Base-by-base conservation (phyloP, 2,113 vertebrate species). In the Daboia siamensis region DNA sequence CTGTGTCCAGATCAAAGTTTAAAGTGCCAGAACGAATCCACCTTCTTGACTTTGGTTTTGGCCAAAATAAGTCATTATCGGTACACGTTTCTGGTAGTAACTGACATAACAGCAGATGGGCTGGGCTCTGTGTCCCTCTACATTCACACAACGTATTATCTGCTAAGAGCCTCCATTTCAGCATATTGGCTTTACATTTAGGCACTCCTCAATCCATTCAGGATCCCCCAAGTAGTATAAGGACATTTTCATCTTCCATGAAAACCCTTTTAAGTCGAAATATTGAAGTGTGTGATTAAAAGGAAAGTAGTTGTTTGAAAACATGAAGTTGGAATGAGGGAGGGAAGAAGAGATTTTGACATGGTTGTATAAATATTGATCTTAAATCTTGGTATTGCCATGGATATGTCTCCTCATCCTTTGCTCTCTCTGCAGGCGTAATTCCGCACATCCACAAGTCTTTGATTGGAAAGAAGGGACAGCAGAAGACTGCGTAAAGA, bases 391-490 rank as follows among this genome's bases (percentile, higher is more conserved):
- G 54, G 21, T 26, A 1, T 21, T 44, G 6, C 44, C 3, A 0
- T 52, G 56, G 29, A 51, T 2, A 2, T 5, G 12, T 20, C 6
- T 86, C 26, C 51, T 93, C 55, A 91, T 33, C 39, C 1, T 87
- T 54, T 89, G n/a, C 52, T 90, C 90, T 48, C 59, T 24, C 92
- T 29, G 7, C 88, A 99, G 99, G 99, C 97, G 99, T 99, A 94
- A 99, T 99, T 95, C 99, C 99, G 64, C 99, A 99, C 96, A 99
- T 99, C 98, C 99, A 99, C 97, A 99, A 99, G 97, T 99, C 99
- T 95, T 98, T 99, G 96, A 99, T 99, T 59, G 99, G 99, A 86
- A 99, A 99, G 98, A 99, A 99, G 97, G 99, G 99, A 88, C 99
- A 99, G 91, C 99, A 99, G 97, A 99, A 99, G 96, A 99, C 99